Evolutionary conservation across 2,888 invertebrate genomes (phyloP), one percentile per base, ranked within the genome.

Genomic region (Euzophera pinguis): DNA sequence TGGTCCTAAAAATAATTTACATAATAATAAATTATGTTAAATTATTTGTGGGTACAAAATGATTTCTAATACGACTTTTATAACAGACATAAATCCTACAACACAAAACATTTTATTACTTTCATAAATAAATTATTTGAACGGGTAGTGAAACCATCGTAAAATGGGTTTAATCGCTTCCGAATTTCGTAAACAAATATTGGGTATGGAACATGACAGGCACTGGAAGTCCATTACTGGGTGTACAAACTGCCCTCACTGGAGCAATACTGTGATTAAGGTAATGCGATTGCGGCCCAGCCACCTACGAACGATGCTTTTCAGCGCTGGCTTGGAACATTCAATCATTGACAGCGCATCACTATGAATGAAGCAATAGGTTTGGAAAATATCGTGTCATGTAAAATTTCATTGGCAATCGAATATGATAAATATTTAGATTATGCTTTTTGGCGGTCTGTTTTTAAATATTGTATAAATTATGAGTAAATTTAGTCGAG

Each of bases 191-290:
- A 54, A 52, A 52, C 52, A 55, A 54, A 53, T 48, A 56, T 43
- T 50, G 54, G 53, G 47, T 50, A 45, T 53, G 58, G 53, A 56
- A 56, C 62, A 54, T 53, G 55, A 45, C 53, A 47, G 49, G 62
- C 58, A 56, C 59, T 64, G 63, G 60, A 64, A 62, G 63, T 64
- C 71, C 67, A 76, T 73, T 77, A 75, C 56, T 63, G 62, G 61
- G 63, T 64, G 63, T 69, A 71, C 67, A 75, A 80, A 81, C 73
- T 70, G 70, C 74, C 69, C 80, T 73, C 76, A 50, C 54, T 62
- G 78, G 81, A 58, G 71, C 76, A 73, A 79, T 77, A 71, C 77
- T 65, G 77, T 78, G 76, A 84, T 83, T 83, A 81, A 77, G 75
- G 72, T 83, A 81, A 84, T 83, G 70, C 69, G 71, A 74, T 78